phyloP scores from a whole-genome alignment of 2,797 vertebrate species.

The Limnodromus scolopaceus region DNA sequence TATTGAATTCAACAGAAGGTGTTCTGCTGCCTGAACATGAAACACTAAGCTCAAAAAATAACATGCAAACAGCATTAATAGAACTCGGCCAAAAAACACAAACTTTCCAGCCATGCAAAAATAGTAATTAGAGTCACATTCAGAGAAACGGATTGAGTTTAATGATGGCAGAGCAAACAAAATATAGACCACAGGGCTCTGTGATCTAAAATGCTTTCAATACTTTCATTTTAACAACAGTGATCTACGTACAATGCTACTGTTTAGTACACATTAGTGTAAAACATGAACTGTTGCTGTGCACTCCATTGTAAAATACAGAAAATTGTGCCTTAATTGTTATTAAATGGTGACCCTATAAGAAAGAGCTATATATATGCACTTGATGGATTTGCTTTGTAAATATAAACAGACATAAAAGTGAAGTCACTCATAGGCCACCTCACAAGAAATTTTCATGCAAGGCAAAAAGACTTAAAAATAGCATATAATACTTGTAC shows the following conservation, averaged over 20 bases:
- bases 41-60: slow-evolving; percentile 78
- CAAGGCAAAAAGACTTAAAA: slow-evolving; percentile 36
- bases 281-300: slow-evolving; percentile 75
- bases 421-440: not conserved
- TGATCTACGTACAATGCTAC: slow-evolving; percentile 64
- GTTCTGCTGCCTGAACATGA: slow-evolving; percentile 77
- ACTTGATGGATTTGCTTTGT: slow-evolving; percentile 37
- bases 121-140: slow-evolving; percentile 75
- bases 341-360: slow-evolving; percentile 41
- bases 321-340: slow-evolving; percentile 19
- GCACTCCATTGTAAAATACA: slow-evolving; percentile 61
- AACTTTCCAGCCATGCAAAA: slow-evolving; percentile 78
- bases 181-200: slow-evolving; percentile 68
- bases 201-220: slow-evolving; percentile 73
- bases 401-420: not conserved
- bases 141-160: slow-evolving; percentile 75
- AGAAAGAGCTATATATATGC: slow-evolving; percentile 41
- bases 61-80: slow-evolving; percentile 77
- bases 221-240: slow-evolving; percentile 70
- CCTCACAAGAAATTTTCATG: slow-evolving; percentile 16
- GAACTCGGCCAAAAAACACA: slow-evolving; percentile 69
- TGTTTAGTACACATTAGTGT: slow-evolving; percentile 72
- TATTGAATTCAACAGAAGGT: slow-evolving; percentile 81
- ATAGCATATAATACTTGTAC: not conserved
- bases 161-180: slow-evolving; percentile 79